Conservation (phyloP, 1,140 invertebrate genomes). For the Arion vulgaris region DNA sequence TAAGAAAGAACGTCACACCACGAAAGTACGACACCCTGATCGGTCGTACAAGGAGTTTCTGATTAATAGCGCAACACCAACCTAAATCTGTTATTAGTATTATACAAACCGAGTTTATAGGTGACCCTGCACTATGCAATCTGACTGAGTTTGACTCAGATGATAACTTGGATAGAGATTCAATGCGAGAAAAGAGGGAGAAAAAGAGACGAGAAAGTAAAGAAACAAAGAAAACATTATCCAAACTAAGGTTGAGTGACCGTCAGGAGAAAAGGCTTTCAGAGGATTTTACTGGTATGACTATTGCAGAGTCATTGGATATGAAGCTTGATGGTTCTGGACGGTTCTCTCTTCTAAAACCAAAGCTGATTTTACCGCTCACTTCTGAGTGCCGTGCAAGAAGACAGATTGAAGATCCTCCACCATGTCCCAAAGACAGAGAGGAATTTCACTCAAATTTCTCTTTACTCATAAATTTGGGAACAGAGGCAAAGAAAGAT, state of each 20-base stretch:
- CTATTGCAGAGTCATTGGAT: conserved; percentile 6
- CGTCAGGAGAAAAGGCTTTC: conserved; percentile 56
- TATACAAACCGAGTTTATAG: conserved; percentile 59
- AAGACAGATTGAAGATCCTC: conserved; percentile 47
- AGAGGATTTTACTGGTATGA: conserved; percentile 51
- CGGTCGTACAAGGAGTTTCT: conserved; percentile 42
- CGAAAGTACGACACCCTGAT: conserved; percentile 19
- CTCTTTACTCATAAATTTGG: conserved; percentile 82
- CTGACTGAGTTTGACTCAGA: conserved; percentile 61
- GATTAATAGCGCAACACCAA: conserved; percentile 47
- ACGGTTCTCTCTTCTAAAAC: conserved; percentile 26
- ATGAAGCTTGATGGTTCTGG: conserved; percentile 31
- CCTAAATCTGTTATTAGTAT: conserved; percentile 47
- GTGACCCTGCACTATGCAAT: conserved; percentile 55
- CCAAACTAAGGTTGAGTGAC: conserved; percentile 57
- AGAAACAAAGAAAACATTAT: conserved; percentile 49
- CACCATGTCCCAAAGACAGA: conserved; percentile 73
- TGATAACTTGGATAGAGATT: conserved; percentile 59
- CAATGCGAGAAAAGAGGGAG: conserved; percentile 51
- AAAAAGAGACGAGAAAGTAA: conserved; percentile 51
- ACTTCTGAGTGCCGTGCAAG: conserved; percentile 47
- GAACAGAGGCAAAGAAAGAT: conserved; percentile 77
- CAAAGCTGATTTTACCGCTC: conserved; percentile 43
- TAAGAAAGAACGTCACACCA: conserved; percentile 17
- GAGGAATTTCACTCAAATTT: conserved; percentile 81